Evolutionary conservation across 1,140 invertebrate genomes (phyloP).

Genomic region (Zaprionus capensis): DNA sequence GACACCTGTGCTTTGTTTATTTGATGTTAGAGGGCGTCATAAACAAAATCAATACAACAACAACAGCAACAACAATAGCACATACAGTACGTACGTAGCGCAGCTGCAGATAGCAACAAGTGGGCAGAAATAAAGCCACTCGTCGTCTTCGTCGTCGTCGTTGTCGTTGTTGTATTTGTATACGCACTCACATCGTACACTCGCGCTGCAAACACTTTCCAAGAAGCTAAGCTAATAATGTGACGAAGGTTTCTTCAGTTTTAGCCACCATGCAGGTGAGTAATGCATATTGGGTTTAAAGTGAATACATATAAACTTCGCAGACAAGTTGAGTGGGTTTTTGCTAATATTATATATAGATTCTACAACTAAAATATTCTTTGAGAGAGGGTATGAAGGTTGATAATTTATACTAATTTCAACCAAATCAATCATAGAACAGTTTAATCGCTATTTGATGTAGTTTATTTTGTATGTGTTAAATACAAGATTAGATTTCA

Average conservation of each 20-base stretch:
- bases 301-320: neutral
- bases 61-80: slow-evolving; percentile 13
- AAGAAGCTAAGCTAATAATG: slow-evolving; percentile 6
- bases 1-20: slow-evolving; percentile 63
- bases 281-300: neutral
- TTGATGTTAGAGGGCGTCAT: slow-evolving; percentile 61
- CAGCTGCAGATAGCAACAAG: slow-evolving; percentile 67
- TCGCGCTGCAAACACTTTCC: neutral
- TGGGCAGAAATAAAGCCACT: slow-evolving; percentile 50
- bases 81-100: slow-evolving; percentile 6
- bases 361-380: neutral
- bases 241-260: slow-evolving; percentile 5
- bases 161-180: slow-evolving; percentile 19
- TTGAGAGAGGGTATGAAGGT: no score
- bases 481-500: no score
- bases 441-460: no score
- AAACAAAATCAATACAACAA: slow-evolving; percentile 37
- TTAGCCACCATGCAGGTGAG: slow-evolving; percentile 6
- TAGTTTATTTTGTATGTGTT: no score
- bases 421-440: no score
- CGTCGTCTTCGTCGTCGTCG: neutral
- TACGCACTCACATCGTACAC: slow-evolving; percentile 64
- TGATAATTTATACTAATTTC: no score
- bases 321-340: neutral
- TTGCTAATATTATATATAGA: neutral